Conservation (phyloP, 2,888 invertebrate species). For the Conops quadrifasciatus region DNA sequence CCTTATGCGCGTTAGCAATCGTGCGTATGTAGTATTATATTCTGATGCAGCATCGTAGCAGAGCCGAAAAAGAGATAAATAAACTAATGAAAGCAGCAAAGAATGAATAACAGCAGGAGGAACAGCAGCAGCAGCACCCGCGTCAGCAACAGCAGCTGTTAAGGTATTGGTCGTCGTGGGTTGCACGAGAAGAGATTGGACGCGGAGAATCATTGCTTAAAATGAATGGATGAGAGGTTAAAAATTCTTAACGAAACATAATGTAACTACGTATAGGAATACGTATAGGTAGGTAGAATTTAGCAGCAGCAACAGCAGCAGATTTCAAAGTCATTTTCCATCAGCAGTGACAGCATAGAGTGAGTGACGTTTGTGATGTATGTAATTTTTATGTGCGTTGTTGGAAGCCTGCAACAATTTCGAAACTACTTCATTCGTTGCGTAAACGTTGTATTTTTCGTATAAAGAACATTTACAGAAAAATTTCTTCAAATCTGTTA, state of each 20-base stretch:
- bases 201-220: neutral
- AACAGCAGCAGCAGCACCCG: neutral
- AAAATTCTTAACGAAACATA: neutral
- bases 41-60: conserved; percentile 6
- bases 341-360: neutral
- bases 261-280: neutral
- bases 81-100: neutral
- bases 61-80: neutral
- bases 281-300: neutral
- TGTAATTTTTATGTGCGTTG: no score
- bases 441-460: no score
- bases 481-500: no score
- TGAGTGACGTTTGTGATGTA: neutral
- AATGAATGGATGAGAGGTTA: neutral
- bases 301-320: neutral
- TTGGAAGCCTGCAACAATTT: no score
- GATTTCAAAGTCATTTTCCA: conserved; percentile 5
- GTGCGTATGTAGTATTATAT: neutral
- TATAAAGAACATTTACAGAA: no score
- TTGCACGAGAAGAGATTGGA: neutral
- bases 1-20: conserved; percentile 7
- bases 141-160: neutral
- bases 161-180: neutral
- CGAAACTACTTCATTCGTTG: no score
- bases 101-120: no score